Conservation (phyloP, 2,113 vertebrate genomes). For the Cyanoliseus patagonus region DNA sequence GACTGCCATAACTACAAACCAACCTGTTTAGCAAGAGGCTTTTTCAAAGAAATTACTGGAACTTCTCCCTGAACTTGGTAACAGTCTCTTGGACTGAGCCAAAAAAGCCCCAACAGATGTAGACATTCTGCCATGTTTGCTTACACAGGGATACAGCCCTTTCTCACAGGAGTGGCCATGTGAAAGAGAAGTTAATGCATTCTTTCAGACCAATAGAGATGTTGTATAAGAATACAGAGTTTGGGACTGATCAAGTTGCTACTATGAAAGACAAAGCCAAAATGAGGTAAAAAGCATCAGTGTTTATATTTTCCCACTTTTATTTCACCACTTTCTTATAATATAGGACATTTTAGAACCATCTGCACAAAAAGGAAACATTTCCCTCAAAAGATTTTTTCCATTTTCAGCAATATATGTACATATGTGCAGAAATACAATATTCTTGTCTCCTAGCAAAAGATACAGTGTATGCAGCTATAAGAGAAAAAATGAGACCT, state of each 20-base stretch:
- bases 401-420: background rate
- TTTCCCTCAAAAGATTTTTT: background rate
- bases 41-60: background rate
- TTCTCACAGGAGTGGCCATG: background rate
- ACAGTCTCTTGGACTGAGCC: too few relatives aligned
- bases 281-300: background rate
- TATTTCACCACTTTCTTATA: background rate
- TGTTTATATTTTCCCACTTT: background rate
- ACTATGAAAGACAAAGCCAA: background rate
- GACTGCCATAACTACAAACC: background rate
- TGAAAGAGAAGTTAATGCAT: background rate
- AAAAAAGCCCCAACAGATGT: background rate
- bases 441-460: background rate
- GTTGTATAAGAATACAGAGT: background rate
- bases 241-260: background rate
- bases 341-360: background rate
- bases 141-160: background rate
- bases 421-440: background rate
- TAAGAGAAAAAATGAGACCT: background rate
- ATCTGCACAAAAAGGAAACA: background rate
- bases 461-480: background rate
- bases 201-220: background rate
- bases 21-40: background rate
- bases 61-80: background rate
- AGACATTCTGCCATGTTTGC: background rate